Base-by-base conservation (phyloP, 2,888 invertebrate genomes). In the Aplocera efformata region DNA sequence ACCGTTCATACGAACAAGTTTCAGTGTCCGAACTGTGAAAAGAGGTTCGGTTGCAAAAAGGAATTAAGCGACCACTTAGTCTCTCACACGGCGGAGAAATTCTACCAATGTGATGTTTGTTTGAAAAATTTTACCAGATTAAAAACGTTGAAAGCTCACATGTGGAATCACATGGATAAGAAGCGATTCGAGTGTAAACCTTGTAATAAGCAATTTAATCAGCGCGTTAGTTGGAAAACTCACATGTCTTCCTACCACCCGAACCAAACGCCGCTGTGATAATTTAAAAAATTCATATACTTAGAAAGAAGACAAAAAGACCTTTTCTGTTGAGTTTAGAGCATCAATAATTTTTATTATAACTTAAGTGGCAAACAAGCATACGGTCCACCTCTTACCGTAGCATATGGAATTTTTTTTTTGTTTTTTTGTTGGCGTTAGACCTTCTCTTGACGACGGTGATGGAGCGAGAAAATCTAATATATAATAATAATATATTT, bases 1-100 rank as follows among this genome's bases (percentile, higher is more conserved):
- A 38, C 54, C 5, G 22, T 38, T 5, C 67, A 67, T 30, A 55
- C 56, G 1, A 44, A 58, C 5, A 50, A 50, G 26, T 44, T 44
- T 24, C 30, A 43, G 10, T 53, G 55, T 22, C 13, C 42, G 1
- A 39, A 44, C 27, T 57, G 56, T 10, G 48, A 44, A 11, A 53
- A 38, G 8, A 48, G 24, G 5, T 54, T 52, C 11, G 37, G 48
- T 10, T 34, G 46, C 10, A 50, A 40, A 22, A 28, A 35, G 2
- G 36, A 35, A 28, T 32, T 53, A 1, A 26, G 6, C 6, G 48
- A 47, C 10, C 50, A 53, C 13, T 23, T 42, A 1, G 41, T 48
- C n/a, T 31, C 48, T 2, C 53, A 53, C 24, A 46, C 50, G 3
- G 21, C 46, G 2, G 50, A 50, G 13, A 53, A 50, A 31, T 40